Conservation (phyloP, 2,888 invertebrate genomes). For the Xylota sylvarum region DNA sequence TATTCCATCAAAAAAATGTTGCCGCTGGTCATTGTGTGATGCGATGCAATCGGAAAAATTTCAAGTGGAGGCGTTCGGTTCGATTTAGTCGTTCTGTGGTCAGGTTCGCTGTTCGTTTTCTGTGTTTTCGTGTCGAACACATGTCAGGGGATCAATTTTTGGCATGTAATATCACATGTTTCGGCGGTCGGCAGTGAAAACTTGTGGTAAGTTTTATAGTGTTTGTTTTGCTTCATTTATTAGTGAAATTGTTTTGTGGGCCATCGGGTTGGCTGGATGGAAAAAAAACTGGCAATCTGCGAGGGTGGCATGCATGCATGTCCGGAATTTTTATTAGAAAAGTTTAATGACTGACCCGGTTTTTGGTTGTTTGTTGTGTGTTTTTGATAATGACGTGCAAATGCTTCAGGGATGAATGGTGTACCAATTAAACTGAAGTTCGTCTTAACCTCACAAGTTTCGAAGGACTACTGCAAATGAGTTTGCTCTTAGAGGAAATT, state of each 20-base stretch:
- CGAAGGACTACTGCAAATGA: neutral
- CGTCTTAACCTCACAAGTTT: too few species aligned
- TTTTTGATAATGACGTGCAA: neutral
- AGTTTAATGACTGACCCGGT: neutral
- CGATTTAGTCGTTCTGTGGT: neutral
- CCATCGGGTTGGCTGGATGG: neutral
- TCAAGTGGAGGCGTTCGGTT: neutral
- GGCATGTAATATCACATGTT: conserved; percentile 6
- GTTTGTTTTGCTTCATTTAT: conserved; percentile 11
- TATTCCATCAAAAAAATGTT: neutral
- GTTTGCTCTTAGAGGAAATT: too few species aligned
- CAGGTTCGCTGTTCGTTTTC: conserved; percentile 14
- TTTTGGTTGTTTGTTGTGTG: neutral
- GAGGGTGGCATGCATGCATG: conserved; percentile 5
- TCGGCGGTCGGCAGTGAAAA: neutral
- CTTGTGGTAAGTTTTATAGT: conserved; percentile 10
- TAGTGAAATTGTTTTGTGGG: neutral
- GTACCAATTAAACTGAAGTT: too few species aligned
- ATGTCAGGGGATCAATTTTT: conserved; percentile 25
- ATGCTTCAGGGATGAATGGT: too few species aligned
- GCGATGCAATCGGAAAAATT: neutral
- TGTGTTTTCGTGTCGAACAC: conserved; percentile 18
- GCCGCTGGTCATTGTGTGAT: neutral
- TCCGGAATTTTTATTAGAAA: conserved; percentile 12
- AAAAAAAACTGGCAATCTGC: neutral